phyloP scores from a whole-genome alignment of 2,888 invertebrate species.

The Rhynchonema sp. region DNA sequence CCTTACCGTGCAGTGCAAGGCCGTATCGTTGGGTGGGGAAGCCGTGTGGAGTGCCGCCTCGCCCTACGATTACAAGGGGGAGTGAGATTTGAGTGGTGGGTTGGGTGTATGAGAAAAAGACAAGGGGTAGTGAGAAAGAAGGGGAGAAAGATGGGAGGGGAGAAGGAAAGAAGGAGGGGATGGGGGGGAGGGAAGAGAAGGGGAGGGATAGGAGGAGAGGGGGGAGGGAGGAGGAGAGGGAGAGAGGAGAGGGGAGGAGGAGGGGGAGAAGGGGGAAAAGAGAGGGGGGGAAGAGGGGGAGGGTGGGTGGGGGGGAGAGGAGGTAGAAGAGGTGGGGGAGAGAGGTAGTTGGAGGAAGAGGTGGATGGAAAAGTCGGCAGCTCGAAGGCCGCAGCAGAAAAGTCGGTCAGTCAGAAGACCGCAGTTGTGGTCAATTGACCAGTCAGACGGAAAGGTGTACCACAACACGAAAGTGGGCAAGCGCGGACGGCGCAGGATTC shows the following conservation, averaged over 20 bases:
- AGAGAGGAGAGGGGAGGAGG: neutral
- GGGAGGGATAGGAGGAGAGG: neutral
- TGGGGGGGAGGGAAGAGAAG: neutral
- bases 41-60: too few relatives aligned
- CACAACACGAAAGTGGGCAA: too few relatives aligned
- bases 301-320: neutral
- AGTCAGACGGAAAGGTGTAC: too few relatives aligned
- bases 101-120: too few relatives aligned
- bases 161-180: neutral
- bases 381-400: too few relatives aligned
- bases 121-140: neutral
- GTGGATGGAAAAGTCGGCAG: neutral
- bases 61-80: too few relatives aligned
- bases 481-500: too few relatives aligned
- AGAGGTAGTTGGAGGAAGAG: neutral
- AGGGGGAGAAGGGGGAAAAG: neutral
- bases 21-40: too few relatives aligned
- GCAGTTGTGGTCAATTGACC: too few relatives aligned
- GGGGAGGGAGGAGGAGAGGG: neutral
- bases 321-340: neutral
- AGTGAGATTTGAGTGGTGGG: too few relatives aligned
- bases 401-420: too few relatives aligned
- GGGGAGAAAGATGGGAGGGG: neutral
- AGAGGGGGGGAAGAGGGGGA: neutral
- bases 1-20: too few relatives aligned